Base-by-base conservation (phyloP, 2,888 invertebrate species). In the Baccha elongata region DNA sequence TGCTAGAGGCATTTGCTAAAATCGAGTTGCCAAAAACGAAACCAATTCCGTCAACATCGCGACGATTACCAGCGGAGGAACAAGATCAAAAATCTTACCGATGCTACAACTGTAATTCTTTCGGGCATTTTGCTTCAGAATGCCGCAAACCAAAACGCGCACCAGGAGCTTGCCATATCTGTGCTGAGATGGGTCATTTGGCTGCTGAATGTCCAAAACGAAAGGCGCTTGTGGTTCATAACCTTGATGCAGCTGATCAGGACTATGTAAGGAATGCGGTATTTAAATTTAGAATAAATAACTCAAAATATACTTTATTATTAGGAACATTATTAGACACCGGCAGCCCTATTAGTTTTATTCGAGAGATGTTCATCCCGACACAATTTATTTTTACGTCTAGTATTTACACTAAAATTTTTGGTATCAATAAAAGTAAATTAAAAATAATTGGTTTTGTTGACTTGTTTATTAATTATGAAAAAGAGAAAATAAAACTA, bases 381-480 rank as follows among this genome's bases (percentile, higher is more conserved):
- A 32, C 4, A 1, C 1, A 32, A 7, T 32, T 32, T 32, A 32
- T 32, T 32, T 32, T 32, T 5, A 32, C 1, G 4, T 50, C 17
- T 53, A 13, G 8, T 32, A 5, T 26, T 44, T 13, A 13, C 26
- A 53, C 11, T 23, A 64, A 52, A 10, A 32, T 72, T 15, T 11
- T 72, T 1, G 64, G 72, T 3, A 72, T 72, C 4, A 72, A 72
- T 72, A 72, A 62, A 72, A 72, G 62, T 29, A 4, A 15, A 13
- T 21, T 50, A 11, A 23, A 23, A 53, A 42, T 53, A 2, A 53
- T 11, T 44, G 64, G 29, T 64, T 5, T 32, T 32, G 29, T 32
- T 26, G 6, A 29, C 19, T 42, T 53, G 8, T 10, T 42, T 8
- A 29, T 67, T 26, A 42, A 29, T 23, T 53, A 37, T n/a, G 37